These are phyloP conservation scores for Apolygus lucorum DNA, from an alignment of 1,140 invertebrate species.

Conservation along the genomic window DNA sequence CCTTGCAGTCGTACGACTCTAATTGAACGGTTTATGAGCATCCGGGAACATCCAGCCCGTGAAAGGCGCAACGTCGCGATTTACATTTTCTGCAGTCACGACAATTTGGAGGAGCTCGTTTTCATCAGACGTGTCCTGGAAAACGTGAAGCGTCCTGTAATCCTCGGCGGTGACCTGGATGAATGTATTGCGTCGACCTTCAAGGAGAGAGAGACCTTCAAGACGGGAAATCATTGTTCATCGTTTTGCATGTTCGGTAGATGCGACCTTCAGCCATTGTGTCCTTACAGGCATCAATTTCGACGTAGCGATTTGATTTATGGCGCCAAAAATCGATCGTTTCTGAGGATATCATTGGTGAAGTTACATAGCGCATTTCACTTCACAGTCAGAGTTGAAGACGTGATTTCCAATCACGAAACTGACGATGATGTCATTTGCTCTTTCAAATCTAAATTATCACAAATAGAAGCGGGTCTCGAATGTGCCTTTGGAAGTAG, in stretches of 20 bases:
- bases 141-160: not conserved
- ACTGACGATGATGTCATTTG: no score
- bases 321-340: not conserved
- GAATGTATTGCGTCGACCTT: not conserved
- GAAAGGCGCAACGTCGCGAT: not conserved
- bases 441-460: not conserved
- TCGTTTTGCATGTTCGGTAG: not conserved
- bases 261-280: not conserved
- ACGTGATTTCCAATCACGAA: not conserved
- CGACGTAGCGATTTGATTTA: not conserved
- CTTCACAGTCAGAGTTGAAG: not conserved
- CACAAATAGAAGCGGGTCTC: not conserved
- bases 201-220: not conserved
- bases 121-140: not conserved
- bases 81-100: not conserved
- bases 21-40: not conserved
- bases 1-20: not conserved
- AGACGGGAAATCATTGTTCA: not conserved
- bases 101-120: not conserved
- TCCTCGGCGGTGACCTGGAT: not conserved
- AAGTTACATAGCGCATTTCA: not conserved
- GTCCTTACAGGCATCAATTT: not conserved
- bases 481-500: no score
- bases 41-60: not conserved
- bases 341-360: not conserved